Base-by-base conservation (phyloP, 2,113 vertebrate species). In the Stomatorhinus ivindoensis region DNA sequence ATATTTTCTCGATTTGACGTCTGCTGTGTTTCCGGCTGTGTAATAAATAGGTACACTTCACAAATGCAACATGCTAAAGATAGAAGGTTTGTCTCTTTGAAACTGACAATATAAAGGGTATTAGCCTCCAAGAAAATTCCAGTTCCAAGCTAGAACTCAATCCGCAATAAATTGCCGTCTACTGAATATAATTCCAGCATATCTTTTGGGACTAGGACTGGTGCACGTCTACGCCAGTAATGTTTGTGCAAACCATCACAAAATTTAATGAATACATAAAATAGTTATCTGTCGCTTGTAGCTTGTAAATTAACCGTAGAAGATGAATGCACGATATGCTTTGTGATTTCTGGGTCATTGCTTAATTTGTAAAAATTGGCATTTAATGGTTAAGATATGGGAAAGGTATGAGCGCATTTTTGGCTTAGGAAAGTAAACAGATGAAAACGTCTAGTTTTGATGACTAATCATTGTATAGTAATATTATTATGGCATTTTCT, bases 31-130 rank as follows among this genome's bases (percentile, higher is more conserved):
- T 90, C 89, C 83, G 89, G 90, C 44, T 87, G 87, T 87, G 85
- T 69, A 90, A 91, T 91, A 90, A 91, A 92, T 76, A 92, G 90
- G 90, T 92, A 88, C 88, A 91, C 90, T 80, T 89, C 92, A 89
- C 90, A 90, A 88, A 91, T 92, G 93, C 88, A 89, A 89, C 87
- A 90, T 85, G 89, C 93, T 94, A 94, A 94, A 91, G 93, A 94
- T 94, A 93, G 92, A 84, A 65, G 88, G 65, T 88, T 80, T 87
- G 91, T 88, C 90, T 82, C 86, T 87, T 42, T 51, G 50, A 87
- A 88, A 89, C 84, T 90, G 47, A 90, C 89, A 89, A 91, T 89
- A 89, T 90, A 86, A 91, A 89, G 88, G 91, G 90, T 50, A 85
- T 80, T 80, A 61, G 87, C 89, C 89, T 89, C 89, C 91, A 86